Evolutionary conservation across 1,140 invertebrate species (phyloP).

Genomic region (Drosophila fuyamai): DNA sequence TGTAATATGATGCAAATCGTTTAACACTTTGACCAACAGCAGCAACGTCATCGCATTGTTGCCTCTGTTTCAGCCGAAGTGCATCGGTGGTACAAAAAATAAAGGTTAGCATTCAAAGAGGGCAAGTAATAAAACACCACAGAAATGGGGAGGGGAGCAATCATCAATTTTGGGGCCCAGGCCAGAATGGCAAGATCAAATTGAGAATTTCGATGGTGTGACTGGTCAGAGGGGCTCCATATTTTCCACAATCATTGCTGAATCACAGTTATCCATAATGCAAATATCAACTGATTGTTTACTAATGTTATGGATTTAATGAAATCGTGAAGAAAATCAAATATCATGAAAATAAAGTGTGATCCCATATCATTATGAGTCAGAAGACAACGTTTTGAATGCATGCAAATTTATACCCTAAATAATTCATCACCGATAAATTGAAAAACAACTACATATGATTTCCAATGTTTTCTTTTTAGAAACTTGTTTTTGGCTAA

Average conservation of each 20-base stretch:
- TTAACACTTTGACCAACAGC: slow-evolving; percentile 78
- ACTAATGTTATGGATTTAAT: slow-evolving; percentile 23
- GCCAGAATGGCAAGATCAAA: slow-evolving; percentile 7
- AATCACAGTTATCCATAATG: slow-evolving; percentile 44
- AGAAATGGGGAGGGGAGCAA: slow-evolving; percentile 10
- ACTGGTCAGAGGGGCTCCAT: not conserved
- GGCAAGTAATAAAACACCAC: slow-evolving; percentile 52
- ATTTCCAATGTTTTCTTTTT: too few species aligned
- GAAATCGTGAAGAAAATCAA: slow-evolving; percentile 30
- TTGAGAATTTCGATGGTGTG: slow-evolving; percentile 23
- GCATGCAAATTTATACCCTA: slow-evolving; percentile 5
- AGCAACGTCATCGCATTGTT: slow-evolving; percentile 72
- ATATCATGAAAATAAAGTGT: slow-evolving; percentile 16
- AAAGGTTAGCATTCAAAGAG: slow-evolving; percentile 18
- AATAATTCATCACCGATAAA: slow-evolving; percentile 4
- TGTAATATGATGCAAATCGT: slow-evolving; percentile 82
- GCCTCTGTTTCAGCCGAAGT: slow-evolving; percentile 54
- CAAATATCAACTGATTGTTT: slow-evolving; percentile 35
- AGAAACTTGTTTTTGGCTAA: too few species aligned
- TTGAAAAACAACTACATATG: not conserved
- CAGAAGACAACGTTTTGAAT: slow-evolving; percentile 17
- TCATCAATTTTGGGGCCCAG: slow-evolving; percentile 16
- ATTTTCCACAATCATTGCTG: slow-evolving; percentile 37
- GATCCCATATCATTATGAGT: slow-evolving; percentile 11
- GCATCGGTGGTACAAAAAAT: slow-evolving; percentile 58